Base-by-base conservation (phyloP, 2,113 vertebrate species). In the Pagrus major region DNA sequence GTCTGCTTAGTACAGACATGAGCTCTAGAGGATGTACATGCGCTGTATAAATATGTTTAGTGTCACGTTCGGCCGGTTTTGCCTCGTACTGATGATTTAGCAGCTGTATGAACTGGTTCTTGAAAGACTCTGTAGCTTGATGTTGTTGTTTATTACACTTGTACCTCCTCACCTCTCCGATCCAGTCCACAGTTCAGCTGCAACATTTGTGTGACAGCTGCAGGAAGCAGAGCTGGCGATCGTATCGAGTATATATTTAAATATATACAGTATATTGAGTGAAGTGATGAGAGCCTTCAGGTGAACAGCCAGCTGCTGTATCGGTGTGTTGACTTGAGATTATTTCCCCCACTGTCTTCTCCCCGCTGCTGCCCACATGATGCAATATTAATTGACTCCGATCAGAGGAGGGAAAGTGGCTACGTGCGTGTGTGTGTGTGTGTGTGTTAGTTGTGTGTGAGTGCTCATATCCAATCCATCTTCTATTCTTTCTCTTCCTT, bases 361-460 rank as follows among this genome's bases (percentile, higher is more conserved):
- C 64, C 37, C 64, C 85, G 71, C 49, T 66, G 21, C 75, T 67
- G 71, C 71, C 54, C 77, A 59, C 78, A 44, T 42, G 59, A 81
- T 88, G 67, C 75, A 89, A 78, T 74, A 89, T 89, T 84, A 65
- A 86, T 83, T 61, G 71, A 64, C 60, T 71, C 54, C 5, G 23
- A 83, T 88, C 73, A 76, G 54, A 61, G 29, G 47, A 67, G 61
- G 70, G 41, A 54, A 52, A 56, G 39, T 73, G 66, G 56, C 25
- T 15, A 8, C 12, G 20, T 27, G 14, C 3, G 39, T 56, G 29
- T 1, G 68, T 3, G 68, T 51, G 70, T 47, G 54, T 35, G 29
- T 58, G 52, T 58, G 39, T 60, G 39, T 46, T 39, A n/a, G 39
- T 55, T 31, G 33, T 41, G 67, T 39, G 47, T 39, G 16, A 39